Base-by-base conservation (phyloP, 1,140 invertebrate species). In the Drosophila sturtevanti region DNA sequence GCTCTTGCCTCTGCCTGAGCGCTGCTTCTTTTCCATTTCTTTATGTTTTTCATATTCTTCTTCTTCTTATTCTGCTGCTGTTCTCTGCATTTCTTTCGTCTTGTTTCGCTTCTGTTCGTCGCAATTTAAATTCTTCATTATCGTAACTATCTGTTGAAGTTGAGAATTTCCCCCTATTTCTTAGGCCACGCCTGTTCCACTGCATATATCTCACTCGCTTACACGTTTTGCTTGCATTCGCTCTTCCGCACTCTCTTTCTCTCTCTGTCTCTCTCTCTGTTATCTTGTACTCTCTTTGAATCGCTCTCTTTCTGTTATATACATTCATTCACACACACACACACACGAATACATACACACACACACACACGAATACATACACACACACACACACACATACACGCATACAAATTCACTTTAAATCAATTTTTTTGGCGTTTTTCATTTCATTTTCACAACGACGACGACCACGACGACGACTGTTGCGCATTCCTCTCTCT, bases 361-460 rank as follows among this genome's bases (percentile, higher is more conserved):
- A 51, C 59, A 70, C 41, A 41, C 35, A 58, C 71, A 41, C 82
- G 44, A 75, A 86, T 60, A 71, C 75, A 24, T 24, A 35, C 58
- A 62, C 56, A 22, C 52, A 18, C 62, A 55, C 14, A 54, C 41
- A 37, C 41, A 51, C 59, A 70, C 41, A 41, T 27, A 58, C 71
- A 41, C 82, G 44, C 79, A 86, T 60, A 71, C 75, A 76, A 66
- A 89, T 89, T 87, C 82, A 87, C 82, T 87, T 87, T 87, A 87
- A 87, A 87, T 87, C 84, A 87, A 87, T 87, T 87, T 87, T 85
- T 87, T 87, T 89, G 74, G 66, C 72, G 84, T 89, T 87, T 87
- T 89, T 87, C 82, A 89, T 87, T 87, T 79, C 84, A 89, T 87
- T 89, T 87, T 89, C 86, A 72, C 73, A 65, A 61, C 62, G 68